Evolutionary conservation across 2,113 vertebrate genomes (phyloP).

Genomic region (Gavia stellata): DNA sequence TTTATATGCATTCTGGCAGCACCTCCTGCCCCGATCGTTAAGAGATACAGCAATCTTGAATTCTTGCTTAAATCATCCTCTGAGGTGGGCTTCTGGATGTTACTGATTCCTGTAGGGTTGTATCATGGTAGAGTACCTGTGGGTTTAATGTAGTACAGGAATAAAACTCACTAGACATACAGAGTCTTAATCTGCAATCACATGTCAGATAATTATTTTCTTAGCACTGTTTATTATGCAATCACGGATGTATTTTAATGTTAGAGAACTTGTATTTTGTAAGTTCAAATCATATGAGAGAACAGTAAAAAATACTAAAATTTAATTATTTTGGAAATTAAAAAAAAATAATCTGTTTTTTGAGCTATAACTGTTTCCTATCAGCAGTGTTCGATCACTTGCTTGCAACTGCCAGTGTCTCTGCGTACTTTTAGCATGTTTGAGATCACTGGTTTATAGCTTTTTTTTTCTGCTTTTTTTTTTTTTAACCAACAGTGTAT

Average conservation of each 20-base stretch:
- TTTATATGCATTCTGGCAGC: slow-evolving; percentile 12
- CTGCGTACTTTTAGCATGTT: background rate
- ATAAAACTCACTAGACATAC: slow-evolving; percentile 13
- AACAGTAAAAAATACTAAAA: slow-evolving; percentile 5
- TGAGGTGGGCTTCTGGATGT: slow-evolving; percentile 34
- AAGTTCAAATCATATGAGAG: background rate
- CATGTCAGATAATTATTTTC: slow-evolving; percentile 61
- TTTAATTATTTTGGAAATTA: slow-evolving; percentile 23
- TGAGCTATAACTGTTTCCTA: background rate
- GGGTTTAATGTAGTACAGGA: slow-evolving; percentile 29
- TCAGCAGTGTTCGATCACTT: background rate
- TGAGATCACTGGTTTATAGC: background rate
- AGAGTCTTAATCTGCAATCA: slow-evolving; percentile 22
- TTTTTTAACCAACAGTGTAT: background rate
- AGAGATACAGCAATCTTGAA: slow-evolving; percentile 36
- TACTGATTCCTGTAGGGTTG: slow-evolving; percentile 41
- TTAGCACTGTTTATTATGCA: slow-evolving; percentile 57
- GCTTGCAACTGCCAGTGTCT: background rate
- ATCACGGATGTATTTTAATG: slow-evolving; percentile 21
- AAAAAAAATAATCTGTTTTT: background rate
- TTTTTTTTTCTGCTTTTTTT: background rate
- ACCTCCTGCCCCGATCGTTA: background rate
- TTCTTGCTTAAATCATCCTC: slow-evolving; percentile 42
- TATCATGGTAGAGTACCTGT: slow-evolving; percentile 27
- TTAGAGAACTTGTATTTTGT: slow-evolving; percentile 43